These are phyloP conservation scores for Cotesia chilonis DNA, from an alignment of 1,140 invertebrate genomes.

Conservation along the genomic window DNA sequence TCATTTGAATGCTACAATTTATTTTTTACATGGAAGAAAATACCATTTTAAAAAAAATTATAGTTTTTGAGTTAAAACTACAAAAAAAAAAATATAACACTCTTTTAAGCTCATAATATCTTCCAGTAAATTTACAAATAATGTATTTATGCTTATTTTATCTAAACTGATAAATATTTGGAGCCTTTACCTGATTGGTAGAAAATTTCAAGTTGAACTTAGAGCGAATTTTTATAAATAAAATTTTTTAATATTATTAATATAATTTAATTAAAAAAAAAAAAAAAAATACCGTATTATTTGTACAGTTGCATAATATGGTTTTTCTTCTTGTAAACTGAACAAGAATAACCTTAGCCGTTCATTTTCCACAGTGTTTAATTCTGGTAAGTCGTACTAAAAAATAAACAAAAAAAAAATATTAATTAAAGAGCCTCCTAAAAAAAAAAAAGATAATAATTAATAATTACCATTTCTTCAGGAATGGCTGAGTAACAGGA, in stretches of 20 bases:
- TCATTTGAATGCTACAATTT: too few relatives aligned
- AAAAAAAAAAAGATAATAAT: slow-evolving; percentile 28
- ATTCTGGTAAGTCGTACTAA: slow-evolving; percentile 79
- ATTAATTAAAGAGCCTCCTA: slow-evolving; percentile 32
- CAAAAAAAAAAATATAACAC: too few relatives aligned
- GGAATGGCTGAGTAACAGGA: slow-evolving; percentile 71
- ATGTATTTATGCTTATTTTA: too few relatives aligned
- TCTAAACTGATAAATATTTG: too few relatives aligned
- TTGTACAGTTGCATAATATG: slow-evolving; percentile 79
- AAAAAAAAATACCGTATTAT: slow-evolving; percentile 76
- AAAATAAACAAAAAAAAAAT: slow-evolving; percentile 41
- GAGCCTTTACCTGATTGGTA: too few relatives aligned
- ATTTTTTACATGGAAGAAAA: too few relatives aligned
- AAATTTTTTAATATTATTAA: slow-evolving; percentile 6
- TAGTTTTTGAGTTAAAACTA: too few relatives aligned
- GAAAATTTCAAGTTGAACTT: too few relatives aligned
- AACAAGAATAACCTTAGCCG: slow-evolving; percentile 83
- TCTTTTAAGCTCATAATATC: too few relatives aligned
- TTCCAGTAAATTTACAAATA: too few relatives aligned
- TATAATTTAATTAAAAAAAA: neutral
- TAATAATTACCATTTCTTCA: slow-evolving; percentile 71
- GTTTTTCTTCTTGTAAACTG: slow-evolving; percentile 85
- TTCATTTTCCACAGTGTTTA: slow-evolving; percentile 80
- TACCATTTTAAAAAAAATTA: too few relatives aligned
- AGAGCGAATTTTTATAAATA: neutral